Evolutionary conservation across 2,888 invertebrate genomes (phyloP).

Genomic region (Tineola bisselliella): DNA sequence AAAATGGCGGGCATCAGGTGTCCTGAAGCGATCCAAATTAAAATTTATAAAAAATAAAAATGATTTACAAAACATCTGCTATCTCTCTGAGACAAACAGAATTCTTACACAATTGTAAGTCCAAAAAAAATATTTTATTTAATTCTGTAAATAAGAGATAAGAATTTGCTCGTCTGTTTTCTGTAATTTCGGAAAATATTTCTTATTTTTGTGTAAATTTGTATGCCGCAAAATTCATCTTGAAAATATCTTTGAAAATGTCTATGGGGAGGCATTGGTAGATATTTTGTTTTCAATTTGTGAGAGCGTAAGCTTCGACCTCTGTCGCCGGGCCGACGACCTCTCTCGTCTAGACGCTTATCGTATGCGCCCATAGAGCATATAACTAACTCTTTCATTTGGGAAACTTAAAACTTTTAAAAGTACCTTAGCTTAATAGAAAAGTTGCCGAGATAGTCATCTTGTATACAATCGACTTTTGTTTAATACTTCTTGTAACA

Average conservation of each 20-base stretch:
- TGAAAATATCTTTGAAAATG: constrained; percentile 4
- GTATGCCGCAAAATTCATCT: background rate
- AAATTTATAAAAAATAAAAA: constrained; percentile 22
- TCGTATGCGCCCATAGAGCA: constrained; percentile 9
- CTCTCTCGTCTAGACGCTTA: constrained; percentile 50
- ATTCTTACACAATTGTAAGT: background rate
- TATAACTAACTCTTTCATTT: constrained; percentile 7
- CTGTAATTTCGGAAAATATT: background rate
- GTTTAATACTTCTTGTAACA: too few species aligned
- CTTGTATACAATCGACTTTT: too few species aligned
- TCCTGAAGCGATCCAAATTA: constrained; percentile 38
- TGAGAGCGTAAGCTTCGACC: constrained; percentile 12
- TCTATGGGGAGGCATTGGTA: constrained; percentile 4
- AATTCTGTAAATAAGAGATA: too few species aligned
- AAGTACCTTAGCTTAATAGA: background rate
- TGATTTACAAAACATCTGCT: constrained; percentile 16
- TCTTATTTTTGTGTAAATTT: background rate
- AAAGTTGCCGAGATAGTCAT: too few species aligned
- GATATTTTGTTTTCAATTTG: constrained; percentile 49
- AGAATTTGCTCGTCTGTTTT: background rate
- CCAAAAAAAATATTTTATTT: background rate
- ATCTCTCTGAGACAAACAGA: background rate
- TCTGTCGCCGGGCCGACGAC: constrained; percentile 31
- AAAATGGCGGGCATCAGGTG: constrained; percentile 56
- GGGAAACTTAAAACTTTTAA: background rate